Evolutionary conservation across 2,797 vertebrate species (phyloP).

Genomic region (Pangasius djambal): DNA sequence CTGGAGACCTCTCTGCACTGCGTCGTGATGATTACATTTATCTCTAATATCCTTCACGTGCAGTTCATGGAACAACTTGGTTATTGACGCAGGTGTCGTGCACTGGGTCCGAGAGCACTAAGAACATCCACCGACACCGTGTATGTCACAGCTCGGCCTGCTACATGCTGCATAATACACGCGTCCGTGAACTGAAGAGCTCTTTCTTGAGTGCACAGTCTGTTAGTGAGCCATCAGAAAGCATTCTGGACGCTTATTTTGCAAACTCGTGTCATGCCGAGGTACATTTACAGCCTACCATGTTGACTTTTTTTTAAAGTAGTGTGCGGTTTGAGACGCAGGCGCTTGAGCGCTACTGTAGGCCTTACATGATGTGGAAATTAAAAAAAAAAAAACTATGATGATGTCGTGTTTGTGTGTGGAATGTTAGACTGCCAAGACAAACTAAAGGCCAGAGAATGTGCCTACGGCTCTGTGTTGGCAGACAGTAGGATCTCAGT

Average conservation of each 20-base stretch:
- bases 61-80: background rate
- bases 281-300: background rate
- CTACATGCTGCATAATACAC: background rate
- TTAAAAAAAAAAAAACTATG: background rate
- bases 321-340: constrained; percentile 9
- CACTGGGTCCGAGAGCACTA: no score
- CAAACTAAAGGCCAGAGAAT: constrained; percentile 11
- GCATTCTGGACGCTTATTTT: background rate
- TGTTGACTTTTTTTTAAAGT: background rate
- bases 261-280: background rate
- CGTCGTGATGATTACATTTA: background rate
- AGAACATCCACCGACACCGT: background rate
- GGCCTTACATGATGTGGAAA: background rate
- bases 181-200: background rate
- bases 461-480: constrained; percentile 23
- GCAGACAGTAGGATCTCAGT: constrained; percentile 7
- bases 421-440: constrained; percentile 17
- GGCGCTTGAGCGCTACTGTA: no score
- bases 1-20: background rate
- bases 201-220: no score
- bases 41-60: background rate
- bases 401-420: constrained; percentile 3
- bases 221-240: background rate
- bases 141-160: background rate
- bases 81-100: background rate